phyloP scores from a whole-genome alignment of 2,888 invertebrate species.

The Heteropelma amictum region DNA sequence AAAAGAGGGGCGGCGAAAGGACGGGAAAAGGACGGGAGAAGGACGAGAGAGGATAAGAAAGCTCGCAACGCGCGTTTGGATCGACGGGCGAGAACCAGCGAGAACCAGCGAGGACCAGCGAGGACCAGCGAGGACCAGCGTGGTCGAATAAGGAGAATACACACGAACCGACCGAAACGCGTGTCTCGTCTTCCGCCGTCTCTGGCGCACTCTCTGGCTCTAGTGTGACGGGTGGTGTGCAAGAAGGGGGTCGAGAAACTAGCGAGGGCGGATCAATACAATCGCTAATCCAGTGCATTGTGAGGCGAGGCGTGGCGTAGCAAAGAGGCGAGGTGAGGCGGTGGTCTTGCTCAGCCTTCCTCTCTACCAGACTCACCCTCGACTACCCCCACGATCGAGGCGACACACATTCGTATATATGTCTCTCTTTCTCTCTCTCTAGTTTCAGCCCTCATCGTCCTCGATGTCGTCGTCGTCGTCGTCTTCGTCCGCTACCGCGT shows the following conservation, averaged over 20 bases:
- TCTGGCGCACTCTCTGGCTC: constrained; percentile 6
- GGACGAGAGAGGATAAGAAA: constrained; percentile 55
- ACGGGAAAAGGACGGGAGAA: background rate
- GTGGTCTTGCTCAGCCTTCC: constrained; percentile 69
- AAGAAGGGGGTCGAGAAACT: constrained; percentile 70
- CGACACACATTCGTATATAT: constrained; percentile 13
- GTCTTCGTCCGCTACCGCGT: constrained; percentile 28
- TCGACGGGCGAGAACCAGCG: constrained; percentile 38
- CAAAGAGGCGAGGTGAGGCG: constrained; percentile 75
- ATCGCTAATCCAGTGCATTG: constrained; percentile 78
- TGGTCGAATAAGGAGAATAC: constrained; percentile 44
- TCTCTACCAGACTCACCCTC: constrained; percentile 49
- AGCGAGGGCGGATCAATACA: constrained; percentile 78
- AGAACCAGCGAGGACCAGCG: too few species aligned
- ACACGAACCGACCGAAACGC: constrained; percentile 66
- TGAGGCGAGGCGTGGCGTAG: constrained; percentile 77
- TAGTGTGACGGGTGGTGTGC: constrained; percentile 33
- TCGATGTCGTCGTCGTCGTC: constrained; percentile 38
- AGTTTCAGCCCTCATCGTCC: constrained; percentile 52
- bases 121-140: too few species aligned
- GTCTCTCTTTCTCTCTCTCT: constrained; percentile 24
- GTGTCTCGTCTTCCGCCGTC: constrained; percentile 61
- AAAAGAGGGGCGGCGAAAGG: background rate
- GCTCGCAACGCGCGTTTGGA: constrained; percentile 33
- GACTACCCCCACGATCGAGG: constrained; percentile 40